These are phyloP conservation scores for Diachasmimorpha longicaudata DNA, from an alignment of 1,140 invertebrate genomes.

Conservation along the genomic window DNA sequence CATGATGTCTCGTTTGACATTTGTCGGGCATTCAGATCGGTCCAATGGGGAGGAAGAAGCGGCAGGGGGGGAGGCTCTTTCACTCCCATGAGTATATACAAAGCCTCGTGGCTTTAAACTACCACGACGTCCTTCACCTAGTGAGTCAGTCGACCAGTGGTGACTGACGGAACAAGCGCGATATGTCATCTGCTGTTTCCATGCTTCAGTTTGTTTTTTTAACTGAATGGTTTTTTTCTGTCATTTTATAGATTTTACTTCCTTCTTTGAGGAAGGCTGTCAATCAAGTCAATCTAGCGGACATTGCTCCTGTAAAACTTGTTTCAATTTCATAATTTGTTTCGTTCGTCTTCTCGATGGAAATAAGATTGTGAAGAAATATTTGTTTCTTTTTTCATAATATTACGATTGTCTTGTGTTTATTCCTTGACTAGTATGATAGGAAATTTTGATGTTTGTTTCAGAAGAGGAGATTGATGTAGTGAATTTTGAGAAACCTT, in stretches of 20 bases:
- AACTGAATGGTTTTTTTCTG: neutral
- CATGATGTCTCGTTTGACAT: neutral
- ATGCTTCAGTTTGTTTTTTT: neutral
- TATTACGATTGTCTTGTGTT: neutral
- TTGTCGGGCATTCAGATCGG: neutral
- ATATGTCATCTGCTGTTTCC: neutral
- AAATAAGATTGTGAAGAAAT: neutral
- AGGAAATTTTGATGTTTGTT: constrained; percentile 45
- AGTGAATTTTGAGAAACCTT: constrained; percentile 70
- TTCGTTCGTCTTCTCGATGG: neutral
- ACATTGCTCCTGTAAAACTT: neutral
- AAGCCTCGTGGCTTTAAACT: neutral
- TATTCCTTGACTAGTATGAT: neutral
- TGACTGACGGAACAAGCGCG: neutral
- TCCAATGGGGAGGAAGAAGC: neutral
- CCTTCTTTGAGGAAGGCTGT: neutral
- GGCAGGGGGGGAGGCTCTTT: neutral
- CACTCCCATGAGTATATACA: neutral
- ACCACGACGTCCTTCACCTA: neutral
- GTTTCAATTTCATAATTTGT: neutral
- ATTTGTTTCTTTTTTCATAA: neutral
- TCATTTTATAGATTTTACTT: neutral
- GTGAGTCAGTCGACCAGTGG: neutral
- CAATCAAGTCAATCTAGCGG: neutral
- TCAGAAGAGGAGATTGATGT: constrained; percentile 86